These are phyloP conservation scores for Hybognathus amarus DNA, from an alignment of 2,797 vertebrate genomes.

Conservation along the genomic window DNA sequence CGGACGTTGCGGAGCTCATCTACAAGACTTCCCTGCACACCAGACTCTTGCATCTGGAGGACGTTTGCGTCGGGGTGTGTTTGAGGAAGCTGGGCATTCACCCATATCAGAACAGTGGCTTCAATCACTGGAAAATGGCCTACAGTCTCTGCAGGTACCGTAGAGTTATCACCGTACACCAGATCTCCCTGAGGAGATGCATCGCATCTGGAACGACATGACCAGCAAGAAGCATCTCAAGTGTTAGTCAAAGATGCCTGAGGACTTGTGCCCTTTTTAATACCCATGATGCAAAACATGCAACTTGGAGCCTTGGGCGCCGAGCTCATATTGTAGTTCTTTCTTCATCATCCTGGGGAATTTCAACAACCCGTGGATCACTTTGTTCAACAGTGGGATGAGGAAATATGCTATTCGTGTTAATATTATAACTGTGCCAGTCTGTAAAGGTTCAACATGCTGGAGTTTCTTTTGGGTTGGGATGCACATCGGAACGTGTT, in stretches of 20 bases:
- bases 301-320: neutral
- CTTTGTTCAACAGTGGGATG: neutral
- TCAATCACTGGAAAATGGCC: conserved; percentile 99
- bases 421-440: conserved; percentile 35
- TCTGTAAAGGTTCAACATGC: conserved; percentile 33
- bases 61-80: conserved; percentile 96
- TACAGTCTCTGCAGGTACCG: conserved; percentile 96
- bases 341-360: conserved; percentile 18
- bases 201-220: conserved; percentile 99
- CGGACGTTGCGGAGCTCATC: conserved; percentile 94
- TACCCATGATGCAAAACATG: neutral
- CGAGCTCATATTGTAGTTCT: conserved; percentile 23
- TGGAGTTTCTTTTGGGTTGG: conserved; percentile 31
- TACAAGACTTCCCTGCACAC: conserved; percentile 97
- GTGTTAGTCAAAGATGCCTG: conserved; percentile 79
- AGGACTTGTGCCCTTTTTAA: conserved; percentile 38
- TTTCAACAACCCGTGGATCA: neutral
- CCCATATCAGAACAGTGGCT: conserved; percentile 98
- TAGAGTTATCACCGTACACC: conserved; percentile 95
- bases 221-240: conserved; percentile 98
- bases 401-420: conserved; percentile 10
- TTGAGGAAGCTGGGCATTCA: conserved; percentile 95
- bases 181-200: conserved; percentile 99
- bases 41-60: conserved; percentile 95
- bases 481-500: conserved; percentile 31